Evolutionary conservation across 2,888 invertebrate species (phyloP).

Genomic region (Odontocolon sp.): DNA sequence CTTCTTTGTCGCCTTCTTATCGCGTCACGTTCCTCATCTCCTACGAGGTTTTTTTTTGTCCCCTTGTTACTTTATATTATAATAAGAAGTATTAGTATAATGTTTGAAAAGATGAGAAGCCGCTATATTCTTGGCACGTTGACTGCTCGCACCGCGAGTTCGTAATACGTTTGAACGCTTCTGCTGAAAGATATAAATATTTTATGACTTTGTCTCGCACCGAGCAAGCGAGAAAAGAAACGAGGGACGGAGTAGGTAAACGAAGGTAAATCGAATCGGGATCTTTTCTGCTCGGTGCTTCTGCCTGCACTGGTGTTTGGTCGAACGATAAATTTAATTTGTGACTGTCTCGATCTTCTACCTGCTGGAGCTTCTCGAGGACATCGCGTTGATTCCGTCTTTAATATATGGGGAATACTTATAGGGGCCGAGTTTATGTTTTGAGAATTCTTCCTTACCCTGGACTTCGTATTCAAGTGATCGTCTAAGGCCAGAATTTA

Average conservation of each 20-base stretch:
- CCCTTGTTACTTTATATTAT: not conserved
- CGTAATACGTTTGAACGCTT: not conserved
- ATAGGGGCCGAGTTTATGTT: not conserved
- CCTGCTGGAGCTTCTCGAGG: constrained; percentile 22
- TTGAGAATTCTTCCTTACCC: not conserved
- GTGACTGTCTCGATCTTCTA: constrained; percentile 14
- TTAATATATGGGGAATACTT: constrained; percentile 25
- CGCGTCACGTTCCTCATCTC: not conserved
- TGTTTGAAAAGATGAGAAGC: not conserved
- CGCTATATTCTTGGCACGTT: not conserved
- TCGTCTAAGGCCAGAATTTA: not conserved
- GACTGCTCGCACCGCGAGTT: not conserved
- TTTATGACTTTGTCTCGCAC: constrained; percentile 43
- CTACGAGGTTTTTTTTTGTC: not conserved
- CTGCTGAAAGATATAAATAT: constrained; percentile 43
- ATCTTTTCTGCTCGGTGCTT: constrained; percentile 6
- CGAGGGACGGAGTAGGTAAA: constrained; percentile 29
- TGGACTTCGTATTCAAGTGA: constrained; percentile 10
- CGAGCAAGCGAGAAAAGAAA: constrained; percentile 3
- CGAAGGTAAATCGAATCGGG: constrained; percentile 46
- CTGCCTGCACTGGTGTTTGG: not conserved
- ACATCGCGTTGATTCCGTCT: constrained; percentile 41
- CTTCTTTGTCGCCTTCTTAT: constrained; percentile 14
- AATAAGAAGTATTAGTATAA: constrained; percentile 9
- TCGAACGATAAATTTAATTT: constrained; percentile 54